Percentiles rank a stretch among this genome's conserved stretches.
phyloP scores from a whole-genome alignment of 2,797 vertebrate species.

The Sebastes hopkinsi region DNA sequence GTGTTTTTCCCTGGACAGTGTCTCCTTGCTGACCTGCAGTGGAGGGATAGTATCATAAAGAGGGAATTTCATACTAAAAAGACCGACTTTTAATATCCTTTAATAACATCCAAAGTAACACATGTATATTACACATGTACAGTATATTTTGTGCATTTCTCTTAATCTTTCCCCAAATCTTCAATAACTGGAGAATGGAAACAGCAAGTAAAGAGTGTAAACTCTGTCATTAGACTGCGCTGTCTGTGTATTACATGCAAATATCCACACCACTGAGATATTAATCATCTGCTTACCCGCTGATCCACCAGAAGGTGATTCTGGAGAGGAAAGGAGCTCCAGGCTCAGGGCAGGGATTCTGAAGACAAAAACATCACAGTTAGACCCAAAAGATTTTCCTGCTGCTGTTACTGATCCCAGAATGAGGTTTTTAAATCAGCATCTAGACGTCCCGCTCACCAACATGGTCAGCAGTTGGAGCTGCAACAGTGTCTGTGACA shows the following conservation, averaged over 20 bases:
- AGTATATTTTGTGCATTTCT: not conserved
- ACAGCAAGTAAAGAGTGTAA: not conserved
- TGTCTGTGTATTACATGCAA: not conserved
- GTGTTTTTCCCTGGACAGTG: not conserved
- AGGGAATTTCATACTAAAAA: not conserved
- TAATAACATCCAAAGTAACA: not conserved
- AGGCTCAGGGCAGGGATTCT: conserved; percentile 95
- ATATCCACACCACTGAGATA: not conserved
- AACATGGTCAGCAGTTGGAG: not conserved
- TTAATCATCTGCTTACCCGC: conserved; percentile 80
- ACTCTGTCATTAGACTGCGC: not conserved
- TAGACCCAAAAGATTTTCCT: not conserved
- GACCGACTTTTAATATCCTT: not conserved
- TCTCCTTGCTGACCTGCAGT: not conserved
- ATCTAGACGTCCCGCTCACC: not conserved
- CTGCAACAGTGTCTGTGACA: not conserved
- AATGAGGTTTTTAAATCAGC: not conserved
- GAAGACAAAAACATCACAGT: conserved; percentile 9
- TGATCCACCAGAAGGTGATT: conserved; percentile 98
- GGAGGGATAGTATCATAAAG: not conserved
- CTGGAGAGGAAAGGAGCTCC: conserved; percentile 93
- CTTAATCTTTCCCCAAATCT: not conserved
- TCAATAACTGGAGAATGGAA: not conserved
- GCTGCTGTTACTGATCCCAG: not conserved
- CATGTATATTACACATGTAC: not conserved